Conservation (phyloP, 2,888 invertebrate species). For the Hypercompe scribonia region DNA sequence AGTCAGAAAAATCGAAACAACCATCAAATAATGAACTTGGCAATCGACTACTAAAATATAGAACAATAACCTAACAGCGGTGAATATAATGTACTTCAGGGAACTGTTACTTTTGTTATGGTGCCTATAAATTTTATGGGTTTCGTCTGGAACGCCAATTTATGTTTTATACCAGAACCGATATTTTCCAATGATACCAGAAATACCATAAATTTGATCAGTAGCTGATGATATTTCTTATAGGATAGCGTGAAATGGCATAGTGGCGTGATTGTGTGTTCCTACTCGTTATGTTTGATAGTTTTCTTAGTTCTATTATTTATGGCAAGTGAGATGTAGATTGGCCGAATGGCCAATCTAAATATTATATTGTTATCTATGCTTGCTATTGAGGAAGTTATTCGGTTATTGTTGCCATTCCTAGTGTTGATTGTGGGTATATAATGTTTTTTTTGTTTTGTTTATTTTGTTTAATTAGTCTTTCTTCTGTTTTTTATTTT, state of each 20-base stretch:
- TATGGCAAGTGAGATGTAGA: constrained; percentile 10
- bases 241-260: background rate
- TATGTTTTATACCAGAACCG: constrained; percentile 44
- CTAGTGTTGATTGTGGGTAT: too few relatives aligned
- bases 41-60: constrained; percentile 33
- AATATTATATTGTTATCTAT: background rate
- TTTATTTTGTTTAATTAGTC: too few relatives aligned
- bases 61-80: constrained; percentile 57
- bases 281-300: background rate
- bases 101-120: constrained; percentile 58
- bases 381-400: background rate
- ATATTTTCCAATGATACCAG: constrained; percentile 43
- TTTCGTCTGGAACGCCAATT: constrained; percentile 62
- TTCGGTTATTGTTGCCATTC: background rate
- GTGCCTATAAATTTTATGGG: constrained; percentile 65
- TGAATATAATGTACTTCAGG: constrained; percentile 42
- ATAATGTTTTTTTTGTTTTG: too few relatives aligned
- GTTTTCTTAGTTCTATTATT: background rate
- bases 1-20: background rate
- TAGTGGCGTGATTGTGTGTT: background rate
- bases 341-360: background rate
- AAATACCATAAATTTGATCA: constrained; percentile 65
- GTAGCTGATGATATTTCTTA: constrained; percentile 57
- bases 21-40: background rate
- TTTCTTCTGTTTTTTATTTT: too few relatives aligned